Evolutionary conservation across 2,888 invertebrate species (phyloP), one percentile per base, ranked within the genome.

Genomic region (Criorhina ranunculi): DNA sequence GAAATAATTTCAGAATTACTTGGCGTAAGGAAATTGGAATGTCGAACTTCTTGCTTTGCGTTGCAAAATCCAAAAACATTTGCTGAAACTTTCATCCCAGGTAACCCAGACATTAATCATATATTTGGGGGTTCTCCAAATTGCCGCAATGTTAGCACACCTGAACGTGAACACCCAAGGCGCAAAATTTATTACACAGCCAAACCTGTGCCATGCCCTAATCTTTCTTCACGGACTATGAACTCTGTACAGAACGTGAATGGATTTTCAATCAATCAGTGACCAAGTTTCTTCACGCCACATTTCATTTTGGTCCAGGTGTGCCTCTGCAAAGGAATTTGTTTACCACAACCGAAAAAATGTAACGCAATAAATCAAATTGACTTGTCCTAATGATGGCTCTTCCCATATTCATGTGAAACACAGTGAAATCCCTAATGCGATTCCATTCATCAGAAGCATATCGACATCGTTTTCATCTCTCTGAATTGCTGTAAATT

Each of bases 401-500:
- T 11, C 8, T 11, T 9, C n/a, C 42, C 29, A 42, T 49, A 60
- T n/a, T 15, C 19, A 1, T 4, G 4, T 24, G 24, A 24, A 24
- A 4, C 24, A 24, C 2, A 24, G 4, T n/a, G 12, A 2, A 42
- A 37, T 17, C 24, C 44, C 40, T 83, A 83, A 85, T 85, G 73
- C 31, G 69, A 69, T 75, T 75, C 19, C 64, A 85, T 73, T 85
- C 67, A 75, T 85, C 75, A 69, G 19, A 12, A 51, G 11, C 72
- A 67, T 77, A 73, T 73, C 53, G 67, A 69, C 70, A 64, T 75
- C 40, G 59, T 60, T 76, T 80, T 85, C 60, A 70, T 80, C 70
- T 80, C 70, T 60, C 64, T 29, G 49, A 77, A 70, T 82, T 57
- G 42, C 49, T 72, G 44, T 79, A 76, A 85, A 80, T 76, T 80